phyloP scores from a whole-genome alignment of 2,888 invertebrate genomes.

The Drosophila paramelanica region DNA sequence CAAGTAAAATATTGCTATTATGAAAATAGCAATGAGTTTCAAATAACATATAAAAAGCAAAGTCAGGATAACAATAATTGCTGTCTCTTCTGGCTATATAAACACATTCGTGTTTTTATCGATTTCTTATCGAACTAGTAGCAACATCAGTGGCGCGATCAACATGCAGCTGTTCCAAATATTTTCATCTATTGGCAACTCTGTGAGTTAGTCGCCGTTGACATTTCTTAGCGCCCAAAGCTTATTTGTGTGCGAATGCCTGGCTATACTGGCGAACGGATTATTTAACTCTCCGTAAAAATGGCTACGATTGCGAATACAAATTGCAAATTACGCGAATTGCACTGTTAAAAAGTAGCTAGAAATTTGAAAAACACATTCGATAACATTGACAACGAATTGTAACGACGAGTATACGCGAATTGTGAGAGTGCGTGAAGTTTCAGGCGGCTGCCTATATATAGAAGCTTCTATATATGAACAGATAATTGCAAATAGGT shows the following conservation, averaged over 20 bases:
- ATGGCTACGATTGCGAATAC: conserved; percentile 68
- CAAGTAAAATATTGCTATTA: background rate
- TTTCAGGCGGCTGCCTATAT: conserved; percentile 65
- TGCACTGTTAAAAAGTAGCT: conserved; percentile 35
- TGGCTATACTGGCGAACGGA: conserved; percentile 72
- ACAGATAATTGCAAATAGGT: conserved; percentile 72
- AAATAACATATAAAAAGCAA: background rate
- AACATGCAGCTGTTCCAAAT: conserved; percentile 25
- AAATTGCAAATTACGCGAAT: conserved; percentile 53
- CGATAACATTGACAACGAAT: conserved; percentile 40
- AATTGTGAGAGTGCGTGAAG: conserved; percentile 52
- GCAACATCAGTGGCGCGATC: conserved; percentile 15
- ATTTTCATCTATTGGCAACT: conserved; percentile 37
- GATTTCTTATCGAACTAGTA: conserved; percentile 9
- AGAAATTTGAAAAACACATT: conserved; percentile 26
- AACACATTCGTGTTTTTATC: background rate
- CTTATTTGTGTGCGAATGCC: conserved; percentile 53
- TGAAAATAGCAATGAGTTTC: background rate
- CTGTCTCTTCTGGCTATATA: background rate
- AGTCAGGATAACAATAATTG: background rate
- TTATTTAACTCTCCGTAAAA: conserved; percentile 83
- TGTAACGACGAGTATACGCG: conserved; percentile 43
- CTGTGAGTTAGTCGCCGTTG: conserved; percentile 60
- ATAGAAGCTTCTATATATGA: conserved; percentile 74
- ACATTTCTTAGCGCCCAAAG: conserved; percentile 59